A percentile compares a stretch with the other conserved stretches of the same genome.
These are phyloP conservation scores for Picus viridis DNA, from an alignment of 2,797 vertebrate species.

Conservation along the genomic window DNA sequence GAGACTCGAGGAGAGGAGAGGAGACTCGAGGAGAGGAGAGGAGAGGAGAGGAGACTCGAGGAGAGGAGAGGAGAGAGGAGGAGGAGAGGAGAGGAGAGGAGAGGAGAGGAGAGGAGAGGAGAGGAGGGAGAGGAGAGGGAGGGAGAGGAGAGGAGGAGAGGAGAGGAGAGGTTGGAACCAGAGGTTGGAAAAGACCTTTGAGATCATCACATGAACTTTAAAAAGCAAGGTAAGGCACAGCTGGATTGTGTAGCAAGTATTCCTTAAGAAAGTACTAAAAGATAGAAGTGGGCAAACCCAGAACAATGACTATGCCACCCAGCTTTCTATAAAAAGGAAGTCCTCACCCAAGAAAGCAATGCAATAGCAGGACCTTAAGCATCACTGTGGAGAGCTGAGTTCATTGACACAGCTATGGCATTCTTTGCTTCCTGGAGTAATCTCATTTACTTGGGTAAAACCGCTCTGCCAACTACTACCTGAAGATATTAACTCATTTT, in stretches of 20 bases:
- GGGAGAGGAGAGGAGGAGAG: no score
- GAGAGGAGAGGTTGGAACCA: no score
- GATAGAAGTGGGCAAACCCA: not conserved
- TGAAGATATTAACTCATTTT: not conserved
- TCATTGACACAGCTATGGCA: rapidly evolving
- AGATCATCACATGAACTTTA: not conserved
- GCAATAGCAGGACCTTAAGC: not conserved
- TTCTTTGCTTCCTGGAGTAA: not conserved
- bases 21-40: no score
- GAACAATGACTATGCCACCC: not conserved
- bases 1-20: no score
- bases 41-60: no score
- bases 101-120: no score
- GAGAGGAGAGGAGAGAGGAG: no score
- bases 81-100: no score
- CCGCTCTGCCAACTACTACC: not conserved
- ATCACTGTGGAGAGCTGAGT: not conserved
- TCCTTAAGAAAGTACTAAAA: not conserved
- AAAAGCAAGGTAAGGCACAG: not conserved
- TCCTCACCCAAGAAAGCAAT: not conserved
- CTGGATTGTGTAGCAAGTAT: not conserved
- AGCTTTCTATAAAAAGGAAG: not conserved
- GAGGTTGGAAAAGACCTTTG: no score
- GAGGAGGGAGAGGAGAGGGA: no score
- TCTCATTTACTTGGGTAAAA: not conserved